Percentiles rank a stretch among this genome's conserved stretches.
These are phyloP conservation scores for Formica aserva DNA, from an alignment of 2,888 invertebrate species.

Conservation along the genomic window DNA sequence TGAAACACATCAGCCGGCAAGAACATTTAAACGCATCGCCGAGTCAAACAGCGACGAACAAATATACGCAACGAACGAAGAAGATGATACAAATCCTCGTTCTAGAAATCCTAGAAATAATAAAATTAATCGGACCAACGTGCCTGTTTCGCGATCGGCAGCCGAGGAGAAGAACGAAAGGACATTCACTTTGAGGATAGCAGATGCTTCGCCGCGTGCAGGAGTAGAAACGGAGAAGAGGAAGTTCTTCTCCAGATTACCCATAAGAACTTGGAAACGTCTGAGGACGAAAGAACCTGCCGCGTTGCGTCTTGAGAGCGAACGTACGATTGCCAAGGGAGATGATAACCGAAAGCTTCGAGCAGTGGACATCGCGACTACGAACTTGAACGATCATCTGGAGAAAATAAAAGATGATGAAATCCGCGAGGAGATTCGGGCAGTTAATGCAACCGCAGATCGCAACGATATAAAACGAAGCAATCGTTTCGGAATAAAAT, in stretches of 20 bases:
- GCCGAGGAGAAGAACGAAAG: not conserved
- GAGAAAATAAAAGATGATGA: not conserved
- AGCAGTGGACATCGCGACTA: not conserved
- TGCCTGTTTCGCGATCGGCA: not conserved
- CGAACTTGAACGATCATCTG: not conserved
- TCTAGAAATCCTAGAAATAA: not conserved
- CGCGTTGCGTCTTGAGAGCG: not conserved
- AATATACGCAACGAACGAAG: not conserved
- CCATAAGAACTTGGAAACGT: slow-evolving; percentile 41
- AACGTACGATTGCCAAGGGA: not conserved
- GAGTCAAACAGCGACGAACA: not conserved
- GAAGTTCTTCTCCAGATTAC: slow-evolving; percentile 37
- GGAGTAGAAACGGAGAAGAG: not conserved
- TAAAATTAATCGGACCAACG: not conserved
- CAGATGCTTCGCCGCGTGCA: not conserved
- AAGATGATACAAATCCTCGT: not conserved
- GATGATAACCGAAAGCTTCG: not conserved
- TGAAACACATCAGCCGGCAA: not conserved
- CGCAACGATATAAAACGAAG: not conserved
- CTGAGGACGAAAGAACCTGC: slow-evolving; percentile 25
- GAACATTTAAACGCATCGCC: not conserved
- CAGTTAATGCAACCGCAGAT: not conserved
- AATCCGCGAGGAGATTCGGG: not conserved
- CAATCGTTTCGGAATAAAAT: not conserved
- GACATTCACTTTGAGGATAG: not conserved